Base-by-base conservation (phyloP, 2,888 invertebrate genomes). In the Imbricaverruca yamaguchii region DNA sequence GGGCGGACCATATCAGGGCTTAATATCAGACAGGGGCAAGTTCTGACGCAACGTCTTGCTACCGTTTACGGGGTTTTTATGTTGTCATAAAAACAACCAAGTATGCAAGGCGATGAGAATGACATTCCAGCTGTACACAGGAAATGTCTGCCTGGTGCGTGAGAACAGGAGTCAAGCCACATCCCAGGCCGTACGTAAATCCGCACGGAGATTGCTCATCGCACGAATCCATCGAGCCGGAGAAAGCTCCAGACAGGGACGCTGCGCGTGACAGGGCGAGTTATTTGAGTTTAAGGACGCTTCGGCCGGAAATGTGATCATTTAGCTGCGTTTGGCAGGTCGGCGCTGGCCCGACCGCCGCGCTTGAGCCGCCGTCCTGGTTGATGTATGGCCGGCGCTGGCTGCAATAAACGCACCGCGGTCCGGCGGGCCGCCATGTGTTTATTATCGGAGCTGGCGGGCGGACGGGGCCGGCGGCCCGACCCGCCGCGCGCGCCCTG, bases 361-460 rank as follows among this genome's bases (percentile, higher is more conserved):
- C 2, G 2, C 23, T n/a, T 9, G 2, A 39, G 23, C n/a, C n/a
- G 23, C 12, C 65, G 18, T n/a, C 18, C n/a, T 7, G 23, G n/a
- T 53, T 74, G 74, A 74, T 53, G 12, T 53, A 53, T 1, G 74
- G 74, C 53, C 74, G 18, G 11, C 74, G 8, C 69, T 53, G 74
- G 25, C 12, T 25, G 69, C 69, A 74, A 25, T 74, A 74, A 74
- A 74, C 74, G 74, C 74, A 74, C 74, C 13, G n/a, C 25, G 2
- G 65, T 0, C 25, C 4, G 18, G 53, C 21, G 39, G 74, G 53
- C 74, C 53, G 74, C 74, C 74, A 21, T 74, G 74, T 74, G 74
- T 74, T 74, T 74, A 74, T 74, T 74, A 74, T 74, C 13, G 74
- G 74, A 25, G 18, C 65, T 18, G 74, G 23, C 53, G 74, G 74